Percentiles rank a stretch among this genome's conserved stretches.
phyloP scores from a whole-genome alignment of 2,888 invertebrate species.

The Lasioglossum oenotherae region DNA sequence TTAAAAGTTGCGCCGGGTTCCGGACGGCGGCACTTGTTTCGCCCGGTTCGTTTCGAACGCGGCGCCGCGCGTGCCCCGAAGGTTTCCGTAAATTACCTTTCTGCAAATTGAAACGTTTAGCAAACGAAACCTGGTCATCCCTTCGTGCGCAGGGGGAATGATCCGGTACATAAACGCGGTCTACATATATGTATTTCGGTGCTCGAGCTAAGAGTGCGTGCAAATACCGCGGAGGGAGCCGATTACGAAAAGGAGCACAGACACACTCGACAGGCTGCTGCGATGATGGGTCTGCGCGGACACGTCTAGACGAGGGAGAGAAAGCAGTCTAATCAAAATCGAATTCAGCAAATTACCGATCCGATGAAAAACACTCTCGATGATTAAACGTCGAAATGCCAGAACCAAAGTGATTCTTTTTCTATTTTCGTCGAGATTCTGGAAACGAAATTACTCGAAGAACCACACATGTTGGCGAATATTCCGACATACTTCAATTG shows the following conservation, averaged over 20 bases:
- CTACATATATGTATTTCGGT: conserved; percentile 44
- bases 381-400: not conserved
- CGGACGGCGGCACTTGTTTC: conserved; percentile 48
- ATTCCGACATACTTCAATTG: no score
- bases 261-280: conserved; percentile 18
- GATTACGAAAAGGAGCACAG: conserved; percentile 49
- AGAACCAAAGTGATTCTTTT: no score
- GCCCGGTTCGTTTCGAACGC: conserved; percentile 35
- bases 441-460: no score
- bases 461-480: no score
- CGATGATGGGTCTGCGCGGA: conserved; percentile 17
- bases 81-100: conserved; percentile 67
- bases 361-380: not conserved
- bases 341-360: not conserved
- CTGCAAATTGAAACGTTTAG: conserved; percentile 70
- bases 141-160: conserved; percentile 53
- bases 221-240: conserved; percentile 50
- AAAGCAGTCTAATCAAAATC: not conserved
- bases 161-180: conserved; percentile 52
- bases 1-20: conserved; percentile 47
- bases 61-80: conserved; percentile 50
- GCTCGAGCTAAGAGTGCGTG: conserved; percentile 60
- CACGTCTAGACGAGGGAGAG: not conserved
- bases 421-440: no score
- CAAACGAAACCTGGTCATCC: conserved; percentile 67